Evolutionary conservation across 1,140 invertebrate species (phyloP).

Genomic region (Drosophila nebulosa): DNA sequence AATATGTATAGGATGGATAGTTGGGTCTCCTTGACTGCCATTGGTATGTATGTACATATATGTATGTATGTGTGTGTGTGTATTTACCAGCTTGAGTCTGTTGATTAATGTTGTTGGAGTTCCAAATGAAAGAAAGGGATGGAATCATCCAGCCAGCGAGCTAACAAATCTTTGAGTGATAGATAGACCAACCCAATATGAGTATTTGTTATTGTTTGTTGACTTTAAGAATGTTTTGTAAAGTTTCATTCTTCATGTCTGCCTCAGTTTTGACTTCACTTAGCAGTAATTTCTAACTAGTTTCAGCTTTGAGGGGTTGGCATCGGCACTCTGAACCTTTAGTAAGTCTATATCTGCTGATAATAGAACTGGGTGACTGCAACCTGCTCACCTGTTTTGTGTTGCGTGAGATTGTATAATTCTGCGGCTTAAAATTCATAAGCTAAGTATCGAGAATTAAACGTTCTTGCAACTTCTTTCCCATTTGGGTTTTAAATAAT

Average conservation of each 20-base stretch:
- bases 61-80: constrained; percentile 6
- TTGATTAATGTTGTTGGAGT: constrained; percentile 58
- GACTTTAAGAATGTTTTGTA: constrained; percentile 10
- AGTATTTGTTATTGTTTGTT: neutral
- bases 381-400: no score
- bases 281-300: neutral
- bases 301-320: no score
- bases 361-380: no score
- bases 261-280: neutral
- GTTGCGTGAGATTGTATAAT: no score
- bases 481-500: no score
- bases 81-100: constrained; percentile 54
- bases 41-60: neutral
- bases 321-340: no score
- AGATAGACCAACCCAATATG: constrained; percentile 11
- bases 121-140: constrained; percentile 25
- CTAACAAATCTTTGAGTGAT: constrained; percentile 21
- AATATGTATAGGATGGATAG: constrained; percentile 8
- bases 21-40: neutral
- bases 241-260: neutral
- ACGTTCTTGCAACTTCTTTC: no score
- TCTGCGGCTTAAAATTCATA: no score
- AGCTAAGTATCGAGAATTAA: no score
- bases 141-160: constrained; percentile 23
- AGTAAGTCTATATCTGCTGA: no score